phyloP scores from a whole-genome alignment of 2,797 vertebrate species.

The Eulemur albifrons region DNA sequence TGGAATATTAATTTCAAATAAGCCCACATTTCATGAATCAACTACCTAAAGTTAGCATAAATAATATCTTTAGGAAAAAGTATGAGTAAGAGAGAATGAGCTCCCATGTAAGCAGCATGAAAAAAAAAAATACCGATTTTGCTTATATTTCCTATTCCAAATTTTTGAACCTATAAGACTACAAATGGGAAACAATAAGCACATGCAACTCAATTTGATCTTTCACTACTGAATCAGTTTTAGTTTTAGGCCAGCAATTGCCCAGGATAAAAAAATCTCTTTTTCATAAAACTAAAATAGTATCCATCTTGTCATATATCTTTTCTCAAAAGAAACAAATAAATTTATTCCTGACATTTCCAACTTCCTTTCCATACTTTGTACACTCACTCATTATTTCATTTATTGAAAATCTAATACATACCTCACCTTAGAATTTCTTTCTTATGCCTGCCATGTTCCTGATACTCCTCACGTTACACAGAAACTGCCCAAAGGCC shows the following conservation, averaged over 20 bases:
- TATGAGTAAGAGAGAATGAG: background rate
- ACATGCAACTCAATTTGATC: background rate
- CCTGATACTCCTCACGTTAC: too few relatives aligned
- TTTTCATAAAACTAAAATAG: background rate
- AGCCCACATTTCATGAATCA: background rate
- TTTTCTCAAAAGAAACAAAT: slow-evolving; percentile 24
- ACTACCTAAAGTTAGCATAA: slow-evolving; percentile 15
- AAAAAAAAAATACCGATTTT: background rate
- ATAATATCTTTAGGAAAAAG: background rate
- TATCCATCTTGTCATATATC: background rate
- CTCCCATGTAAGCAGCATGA: background rate
- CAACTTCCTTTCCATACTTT: background rate
- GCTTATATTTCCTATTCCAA: background rate
- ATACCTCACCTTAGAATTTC: background rate
- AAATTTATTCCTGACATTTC: background rate
- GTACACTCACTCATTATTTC: background rate
- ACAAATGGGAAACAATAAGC: background rate
- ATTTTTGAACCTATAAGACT: background rate
- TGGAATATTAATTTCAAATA: slow-evolving; percentile 37
- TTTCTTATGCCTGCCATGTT: background rate
- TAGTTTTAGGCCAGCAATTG: background rate
- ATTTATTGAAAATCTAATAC: background rate
- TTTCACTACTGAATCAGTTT: background rate
- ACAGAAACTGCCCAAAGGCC: background rate
- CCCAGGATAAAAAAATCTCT: background rate